Evolutionary conservation across 2,888 invertebrate species (phyloP).

Genomic region (Teleogryllus oceanicus): DNA sequence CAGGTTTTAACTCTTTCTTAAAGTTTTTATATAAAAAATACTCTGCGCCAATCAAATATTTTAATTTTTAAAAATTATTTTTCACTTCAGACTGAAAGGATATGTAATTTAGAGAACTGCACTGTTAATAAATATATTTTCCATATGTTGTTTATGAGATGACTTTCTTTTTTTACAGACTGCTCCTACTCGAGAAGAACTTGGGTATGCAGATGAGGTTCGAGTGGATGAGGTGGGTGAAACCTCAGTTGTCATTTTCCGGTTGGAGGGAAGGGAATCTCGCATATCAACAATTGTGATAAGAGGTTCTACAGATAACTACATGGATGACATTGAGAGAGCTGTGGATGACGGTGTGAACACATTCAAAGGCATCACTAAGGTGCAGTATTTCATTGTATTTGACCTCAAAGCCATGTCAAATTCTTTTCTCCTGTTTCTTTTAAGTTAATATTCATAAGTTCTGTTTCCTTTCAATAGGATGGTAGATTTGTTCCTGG

Average conservation of each 20-base stretch:
- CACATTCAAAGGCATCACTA: slow-evolving; percentile 88
- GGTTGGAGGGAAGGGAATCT: slow-evolving; percentile 76
- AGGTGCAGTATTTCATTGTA: slow-evolving; percentile 49
- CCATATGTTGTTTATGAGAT: no score
- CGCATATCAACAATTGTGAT: slow-evolving; percentile 91
- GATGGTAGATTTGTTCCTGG: slow-evolving; percentile 75
- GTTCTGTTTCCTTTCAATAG: slow-evolving; percentile 42
- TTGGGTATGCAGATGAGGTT: slow-evolving; percentile 87
- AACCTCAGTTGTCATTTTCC: slow-evolving; percentile 90
- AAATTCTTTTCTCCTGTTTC: neutral
- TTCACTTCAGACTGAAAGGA: no score
- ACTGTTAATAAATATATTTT: no score
- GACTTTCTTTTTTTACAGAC: slow-evolving; percentile 46
- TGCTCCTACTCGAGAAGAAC: slow-evolving; percentile 81
- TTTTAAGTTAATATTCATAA: neutral
- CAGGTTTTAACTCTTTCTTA: no score
- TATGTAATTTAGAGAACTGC: no score
- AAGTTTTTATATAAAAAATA: no score
- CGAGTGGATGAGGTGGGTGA: slow-evolving; percentile 92
- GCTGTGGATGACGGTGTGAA: slow-evolving; percentile 99
- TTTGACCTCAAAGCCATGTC: neutral
- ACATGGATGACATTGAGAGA: slow-evolving; percentile 98
- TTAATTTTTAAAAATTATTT: no score
- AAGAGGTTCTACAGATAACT: slow-evolving; percentile 94
- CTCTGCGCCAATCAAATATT: no score